A percentile compares a stretch with the other conserved stretches of the same genome.
These are phyloP conservation scores for Ruditapes philippinarum DNA, from an alignment of 1,140 invertebrate genomes.

Conservation along the genomic window DNA sequence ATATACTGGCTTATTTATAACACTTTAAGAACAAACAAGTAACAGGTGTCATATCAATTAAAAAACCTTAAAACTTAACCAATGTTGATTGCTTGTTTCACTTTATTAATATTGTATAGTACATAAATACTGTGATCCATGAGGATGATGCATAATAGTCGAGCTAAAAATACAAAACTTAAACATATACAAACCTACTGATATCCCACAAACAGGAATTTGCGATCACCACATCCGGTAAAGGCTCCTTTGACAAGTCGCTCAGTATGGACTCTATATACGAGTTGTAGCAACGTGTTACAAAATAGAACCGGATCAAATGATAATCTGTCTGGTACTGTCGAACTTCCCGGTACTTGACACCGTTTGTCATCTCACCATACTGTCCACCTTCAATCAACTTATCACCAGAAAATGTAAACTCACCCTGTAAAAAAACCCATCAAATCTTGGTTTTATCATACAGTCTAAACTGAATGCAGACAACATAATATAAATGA, in stretches of 20 bases:
- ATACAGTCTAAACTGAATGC: too few species aligned
- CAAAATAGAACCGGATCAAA: slow-evolving; percentile 86
- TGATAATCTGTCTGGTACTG: slow-evolving; percentile 80
- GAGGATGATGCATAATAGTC: too few species aligned
- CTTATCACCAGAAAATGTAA: slow-evolving; percentile 81
- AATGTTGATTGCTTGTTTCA: too few species aligned
- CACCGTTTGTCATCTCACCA: slow-evolving; percentile 83
- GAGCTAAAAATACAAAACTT: too few species aligned
- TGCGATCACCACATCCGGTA: slow-evolving; percentile 87
- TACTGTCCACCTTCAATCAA: slow-evolving; percentile 84
- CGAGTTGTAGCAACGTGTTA: slow-evolving; percentile 86
- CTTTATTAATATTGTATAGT: too few species aligned
- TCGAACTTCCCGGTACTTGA: slow-evolving; percentile 84
- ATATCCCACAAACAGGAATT: slow-evolving; percentile 89
- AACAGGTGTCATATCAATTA: too few species aligned
- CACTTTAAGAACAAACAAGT: too few species aligned
- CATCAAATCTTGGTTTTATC: too few species aligned
- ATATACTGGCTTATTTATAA: too few species aligned
- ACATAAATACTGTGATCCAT: too few species aligned
- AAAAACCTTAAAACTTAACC: too few species aligned
- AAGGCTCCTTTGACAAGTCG: slow-evolving; percentile 77
- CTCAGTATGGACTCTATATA: slow-evolving; percentile 85
- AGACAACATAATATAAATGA: too few species aligned
- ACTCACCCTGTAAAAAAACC: slow-evolving; percentile 82
- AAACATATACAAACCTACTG: slow-evolving; percentile 85